Conservation (phyloP, 1,140 invertebrate genomes). For the Coboldia fuscipes region DNA sequence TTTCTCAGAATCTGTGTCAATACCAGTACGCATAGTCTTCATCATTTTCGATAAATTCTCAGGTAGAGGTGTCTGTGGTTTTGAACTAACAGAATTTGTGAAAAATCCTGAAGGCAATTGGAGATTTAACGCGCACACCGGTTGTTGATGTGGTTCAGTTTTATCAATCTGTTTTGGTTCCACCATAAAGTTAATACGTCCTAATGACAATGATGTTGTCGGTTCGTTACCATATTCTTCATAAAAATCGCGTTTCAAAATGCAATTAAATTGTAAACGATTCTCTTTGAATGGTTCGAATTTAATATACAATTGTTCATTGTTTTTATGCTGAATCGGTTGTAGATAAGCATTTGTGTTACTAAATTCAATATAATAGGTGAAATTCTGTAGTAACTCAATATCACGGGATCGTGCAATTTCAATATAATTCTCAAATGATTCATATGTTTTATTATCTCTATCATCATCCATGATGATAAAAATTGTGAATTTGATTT, state of each 20-base stretch:
- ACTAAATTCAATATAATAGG: constrained; percentile 87
- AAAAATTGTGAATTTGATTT: constrained; percentile 87
- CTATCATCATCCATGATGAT: constrained; percentile 99
- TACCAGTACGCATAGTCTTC: background rate
- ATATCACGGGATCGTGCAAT: constrained; percentile 95
- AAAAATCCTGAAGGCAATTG: too few species aligned
- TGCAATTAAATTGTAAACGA: constrained; percentile 76
- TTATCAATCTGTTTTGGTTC: constrained; percentile 75
- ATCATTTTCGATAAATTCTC: constrained; percentile 9
- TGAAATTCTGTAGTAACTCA: constrained; percentile 89
- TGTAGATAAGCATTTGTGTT: constrained; percentile 95
- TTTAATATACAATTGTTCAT: constrained; percentile 80
- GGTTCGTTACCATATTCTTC: constrained; percentile 29
- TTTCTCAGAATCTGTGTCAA: too few species aligned
- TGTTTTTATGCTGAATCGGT: constrained; percentile 91
- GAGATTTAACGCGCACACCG: constrained; percentile 95
- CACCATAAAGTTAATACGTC: constrained; percentile 86
- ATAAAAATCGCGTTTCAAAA: constrained; percentile 79
- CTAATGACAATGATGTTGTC: constrained; percentile 80
- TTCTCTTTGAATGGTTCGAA: constrained; percentile 96
- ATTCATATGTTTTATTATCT: constrained; percentile 93
- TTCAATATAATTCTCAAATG: constrained; percentile 90
- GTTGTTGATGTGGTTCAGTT: constrained; percentile 77
- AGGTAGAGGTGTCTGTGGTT: constrained; percentile 4
- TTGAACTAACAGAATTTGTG: too few species aligned